Evolutionary conservation across 2,888 invertebrate genomes (phyloP), one percentile per base, ranked within the genome.

Genomic region (Chrysolina haemoptera): DNA sequence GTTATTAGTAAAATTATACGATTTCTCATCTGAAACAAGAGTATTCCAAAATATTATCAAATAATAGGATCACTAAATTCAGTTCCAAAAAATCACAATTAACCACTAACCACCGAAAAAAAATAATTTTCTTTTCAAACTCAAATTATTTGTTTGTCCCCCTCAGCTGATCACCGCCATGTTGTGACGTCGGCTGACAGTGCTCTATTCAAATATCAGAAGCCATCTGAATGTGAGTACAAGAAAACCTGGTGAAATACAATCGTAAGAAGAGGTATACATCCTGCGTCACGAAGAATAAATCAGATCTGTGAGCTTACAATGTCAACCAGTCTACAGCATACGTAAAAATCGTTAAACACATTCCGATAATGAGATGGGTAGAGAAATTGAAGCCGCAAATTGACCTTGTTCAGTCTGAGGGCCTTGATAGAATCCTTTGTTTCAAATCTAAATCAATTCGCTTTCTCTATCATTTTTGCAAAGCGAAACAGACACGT

Each of bases 351-450:
- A 59, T 22, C 22, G 14, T 27, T 1, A 59, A 12, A 59, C 59
- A 59, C 10, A n/a, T 46, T 63, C 22, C 66, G 48, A 63, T 68
- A 75, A 68, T 55, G 55, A 46, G 69, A 73, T 67, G 65, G 35
- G 75, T 59, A 67, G 35, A 46, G 53, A 62, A 73, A 68, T 71
- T 65, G 65, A 71, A 76, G 43, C 70, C 70, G 66, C 68, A 68
- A 59, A 68, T 65, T 71, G 76, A 76, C 76, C 76, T 76, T 74
- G 76, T 73, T 70, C 68, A 62, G 76, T 73, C 76, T 76, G 76
- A 62, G 70, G 71, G 68, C 76, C 76, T 76, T 76, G 76, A 59
- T 73, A 70, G 46, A 27, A 66, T 73, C 64, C 73, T 76, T 76
- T 76, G 76, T 76, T 75, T 68, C 48, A 22, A 53, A 68, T 35